Evolutionary conservation across 2,113 vertebrate genomes (phyloP).

Genomic region (Zosterops lateralis): DNA sequence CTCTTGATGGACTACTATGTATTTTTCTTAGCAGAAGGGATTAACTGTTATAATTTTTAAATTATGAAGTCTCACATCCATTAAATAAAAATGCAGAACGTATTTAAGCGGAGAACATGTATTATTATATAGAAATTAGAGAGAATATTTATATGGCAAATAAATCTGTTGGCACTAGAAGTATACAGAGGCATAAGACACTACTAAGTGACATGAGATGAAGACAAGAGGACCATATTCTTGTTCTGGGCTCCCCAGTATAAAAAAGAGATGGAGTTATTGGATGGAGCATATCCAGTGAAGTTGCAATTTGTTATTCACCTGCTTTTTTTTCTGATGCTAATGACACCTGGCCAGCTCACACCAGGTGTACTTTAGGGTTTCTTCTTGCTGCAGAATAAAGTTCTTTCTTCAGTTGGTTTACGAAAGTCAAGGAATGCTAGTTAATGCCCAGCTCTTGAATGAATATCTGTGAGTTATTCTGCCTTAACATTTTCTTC

Average conservation of each 20-base stretch:
- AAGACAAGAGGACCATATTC: not conserved
- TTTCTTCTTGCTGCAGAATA: not conserved
- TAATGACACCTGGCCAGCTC: not conserved
- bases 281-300: not conserved
- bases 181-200: not conserved
- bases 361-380: not conserved
- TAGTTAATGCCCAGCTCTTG: not conserved
- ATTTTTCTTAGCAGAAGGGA: not conserved
- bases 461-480: not conserved
- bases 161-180: not conserved
- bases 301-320: not conserved
- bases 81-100: slow-evolving; percentile 36
- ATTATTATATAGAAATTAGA: not conserved
- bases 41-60: slow-evolving; percentile 3
- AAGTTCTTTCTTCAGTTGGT: not conserved
- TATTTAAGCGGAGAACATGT: not conserved
- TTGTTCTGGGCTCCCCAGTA: not conserved
- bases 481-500: not conserved
- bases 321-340: not conserved
- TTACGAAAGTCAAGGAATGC: not conserved
- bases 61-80: not conserved
- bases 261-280: not conserved
- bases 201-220: not conserved
- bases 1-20: not conserved
- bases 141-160: not conserved